Base-by-base conservation (phyloP, 2,797 vertebrate genomes). In the Chaunax sp. region DNA sequence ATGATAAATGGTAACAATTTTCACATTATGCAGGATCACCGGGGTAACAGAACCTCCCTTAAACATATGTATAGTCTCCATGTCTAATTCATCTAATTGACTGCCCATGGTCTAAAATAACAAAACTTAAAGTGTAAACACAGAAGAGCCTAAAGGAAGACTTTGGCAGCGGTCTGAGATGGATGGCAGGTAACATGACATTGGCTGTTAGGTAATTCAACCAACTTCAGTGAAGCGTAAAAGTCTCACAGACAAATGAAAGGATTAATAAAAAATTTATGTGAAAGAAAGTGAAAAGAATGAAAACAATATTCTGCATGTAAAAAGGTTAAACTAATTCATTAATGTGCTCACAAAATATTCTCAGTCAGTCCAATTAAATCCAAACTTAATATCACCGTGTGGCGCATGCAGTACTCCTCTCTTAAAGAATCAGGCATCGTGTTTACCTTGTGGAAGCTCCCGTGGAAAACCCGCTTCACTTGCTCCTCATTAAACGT, bases 391-490 rank as follows among this genome's bases (percentile, higher is more conserved):
- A 59, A 74, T 18, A 49, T 60, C 47, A 58, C 52, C 25, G 22
- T 74, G 57, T 26, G 47, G 41, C 9, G 23, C 45, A 22, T 8
- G n/a, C 8, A 52, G 26, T 10, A 11, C 26, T 38, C 28, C 8
- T 69, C 3, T 41, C 60, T 72, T 53, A 67, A 41, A 56, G 56
- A 72, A 51, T 41, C 26, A 43, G 23, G 45, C 38, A 12, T 25
- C 30, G 23, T 83, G 72, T 87, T 95, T 97, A 99, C 98, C 97
- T 99, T 99, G 89, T 99, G 98, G 90, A 99, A 99, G 91, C 97
- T 99, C 75, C 98, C 98, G 60, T 98, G 98, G 93, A 99, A 99
- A 85, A 99, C 84, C 81, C 93, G 95, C 92, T 96, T 98, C 65
- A 99, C 89, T 76, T 93, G 94, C 33, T 96, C 95, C 68, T 94